Base-by-base conservation (phyloP, 2,797 vertebrate species). In the Borostomias antarcticus region DNA sequence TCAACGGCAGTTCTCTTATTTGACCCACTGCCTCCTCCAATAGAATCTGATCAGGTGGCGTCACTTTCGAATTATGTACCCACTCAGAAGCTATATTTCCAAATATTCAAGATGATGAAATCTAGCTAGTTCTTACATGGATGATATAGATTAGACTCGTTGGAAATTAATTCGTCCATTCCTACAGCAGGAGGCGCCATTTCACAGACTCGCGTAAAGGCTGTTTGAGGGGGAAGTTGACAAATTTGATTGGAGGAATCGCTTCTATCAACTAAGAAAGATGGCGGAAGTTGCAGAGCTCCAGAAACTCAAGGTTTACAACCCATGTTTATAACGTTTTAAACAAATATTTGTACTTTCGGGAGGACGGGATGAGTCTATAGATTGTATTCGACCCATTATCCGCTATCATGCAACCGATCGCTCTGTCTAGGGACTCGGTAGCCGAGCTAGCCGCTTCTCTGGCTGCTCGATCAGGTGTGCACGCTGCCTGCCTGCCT, bases 261-360 rank as follows among this genome's bases (percentile, higher is more conserved):
- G 0, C 21, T 37, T 51, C 60, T 64, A 77, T 81, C 77, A 83
- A 88, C 85, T 88, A 84, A 80, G 77, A 83, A 89, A 88, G 80
- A 91, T 91, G 89, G 88, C 88, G 4, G 89, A 91, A 78, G 84
- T 91, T 4, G 78, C 86, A 53, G 88, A 89, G 62, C 80, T 91
- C 59, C 89, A 89, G 28, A 91, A 91, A 62, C 82, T 91, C 19
- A 91, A 91, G 89, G 89, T 91, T 75, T 33, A 83, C 0, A 45
- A 28, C 68, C n/a, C n/a, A 68, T 62, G 0, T 25, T 1, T 8
- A 2, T 37, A 53, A 3, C 13, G 25, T 30, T 10, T 62, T 19
- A 32, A 48, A 19, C 26, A 2, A 37, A 23, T 30, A 13, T 76
- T 29, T 13, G 25, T 15, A 10, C 0, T 0, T 0, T 1, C 0